Percentiles rank a stretch among this genome's conserved stretches.
These are phyloP conservation scores for Noctua pronuba DNA, from an alignment of 2,888 invertebrate genomes.

Conservation along the genomic window DNA sequence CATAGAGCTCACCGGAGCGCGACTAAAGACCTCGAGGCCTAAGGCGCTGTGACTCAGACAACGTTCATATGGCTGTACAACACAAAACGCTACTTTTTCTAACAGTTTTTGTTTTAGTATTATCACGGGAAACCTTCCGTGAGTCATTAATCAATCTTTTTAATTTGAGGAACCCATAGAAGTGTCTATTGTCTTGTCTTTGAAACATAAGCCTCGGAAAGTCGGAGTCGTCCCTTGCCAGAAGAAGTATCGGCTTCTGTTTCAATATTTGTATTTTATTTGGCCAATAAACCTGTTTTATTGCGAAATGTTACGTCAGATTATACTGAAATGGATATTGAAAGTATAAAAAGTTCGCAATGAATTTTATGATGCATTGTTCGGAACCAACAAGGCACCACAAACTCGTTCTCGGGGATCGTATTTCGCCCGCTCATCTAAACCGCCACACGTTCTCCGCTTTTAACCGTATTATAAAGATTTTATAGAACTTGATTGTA, in stretches of 20 bases:
- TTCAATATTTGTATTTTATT: conserved; percentile 18
- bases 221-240: neutral
- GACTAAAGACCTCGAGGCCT: conserved; percentile 76
- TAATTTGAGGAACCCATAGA: conserved; percentile 33
- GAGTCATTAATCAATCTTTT: conserved; percentile 34
- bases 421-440: conserved; percentile 75
- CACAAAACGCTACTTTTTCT: conserved; percentile 52
- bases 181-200: conserved; percentile 25
- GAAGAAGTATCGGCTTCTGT: conserved; percentile 15
- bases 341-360: conserved; percentile 63
- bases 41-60: conserved; percentile 74
- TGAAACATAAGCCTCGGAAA: conserved; percentile 24
- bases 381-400: conserved; percentile 71
- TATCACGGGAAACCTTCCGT: conserved; percentile 41
- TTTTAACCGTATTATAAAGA: conserved; percentile 59
- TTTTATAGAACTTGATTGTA: conserved; percentile 61
- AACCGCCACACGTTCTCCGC: conserved; percentile 63
- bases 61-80: conserved; percentile 61
- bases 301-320: conserved; percentile 51
- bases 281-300: conserved; percentile 30
- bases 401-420: conserved; percentile 79
- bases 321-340: conserved; percentile 59
- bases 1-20: conserved; percentile 80
- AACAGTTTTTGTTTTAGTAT: conserved; percentile 43
- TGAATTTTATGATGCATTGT: conserved; percentile 77